A percentile compares a stretch with the other conserved stretches of the same genome.
These are phyloP conservation scores for Netelia virgata DNA, from an alignment of 2,888 invertebrate genomes.

Conservation along the genomic window DNA sequence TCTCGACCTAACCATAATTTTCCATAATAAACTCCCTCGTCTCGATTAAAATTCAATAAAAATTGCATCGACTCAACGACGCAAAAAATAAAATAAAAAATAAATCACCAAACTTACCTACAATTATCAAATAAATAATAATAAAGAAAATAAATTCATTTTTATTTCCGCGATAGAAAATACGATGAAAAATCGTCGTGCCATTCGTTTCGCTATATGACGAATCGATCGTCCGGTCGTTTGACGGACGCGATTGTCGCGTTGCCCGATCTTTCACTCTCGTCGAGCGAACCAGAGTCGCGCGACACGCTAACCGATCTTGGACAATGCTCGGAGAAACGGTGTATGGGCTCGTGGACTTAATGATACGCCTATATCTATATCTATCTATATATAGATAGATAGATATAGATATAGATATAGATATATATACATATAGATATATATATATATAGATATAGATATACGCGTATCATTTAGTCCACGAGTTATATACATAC, in stretches of 20 bases:
- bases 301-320: slow-evolving; percentile 74
- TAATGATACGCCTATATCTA: not conserved
- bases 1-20: too few species aligned
- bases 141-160: too few species aligned
- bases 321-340: slow-evolving; percentile 74
- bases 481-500: not conserved
- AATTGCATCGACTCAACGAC: too few species aligned
- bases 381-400: not conserved
- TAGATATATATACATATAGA: not conserved
- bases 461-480: too few species aligned
- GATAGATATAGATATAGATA: too few species aligned
- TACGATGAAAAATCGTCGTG: not conserved
- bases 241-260: slow-evolving; percentile 39
- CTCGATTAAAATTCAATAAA: too few species aligned
- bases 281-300: slow-evolving; percentile 38
- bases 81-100: too few species aligned
- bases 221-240: slow-evolving; percentile 45
- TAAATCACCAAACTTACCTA: too few species aligned
- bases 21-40: too few species aligned
- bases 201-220: slow-evolving; percentile 28
- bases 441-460: slow-evolving; percentile 1
- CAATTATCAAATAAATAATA: too few species aligned
- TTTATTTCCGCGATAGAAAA: not conserved
- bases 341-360: not conserved
- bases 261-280: slow-evolving; percentile 41